Evolutionary conservation across 2,113 vertebrate species (phyloP), one percentile per base, ranked within the genome.

Genomic region (Burhinus oedicnemus): DNA sequence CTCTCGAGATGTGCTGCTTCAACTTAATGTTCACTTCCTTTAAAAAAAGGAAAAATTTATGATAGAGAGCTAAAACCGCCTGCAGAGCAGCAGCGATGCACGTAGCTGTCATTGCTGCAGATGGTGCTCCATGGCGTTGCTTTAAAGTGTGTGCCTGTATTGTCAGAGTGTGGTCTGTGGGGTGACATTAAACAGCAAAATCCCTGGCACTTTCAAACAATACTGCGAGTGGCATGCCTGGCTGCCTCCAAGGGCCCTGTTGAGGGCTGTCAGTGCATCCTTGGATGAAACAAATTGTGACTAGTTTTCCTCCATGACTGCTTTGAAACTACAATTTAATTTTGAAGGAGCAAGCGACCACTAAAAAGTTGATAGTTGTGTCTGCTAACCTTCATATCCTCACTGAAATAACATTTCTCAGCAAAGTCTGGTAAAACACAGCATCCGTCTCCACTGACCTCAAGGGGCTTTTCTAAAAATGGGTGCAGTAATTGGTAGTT

Each of bases 141-240:
- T 26, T 29, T 21, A 8, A n/a, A 18, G 27, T 0, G 19, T 7
- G 49, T 27, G 7, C 29, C 4, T 4, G 5, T 2, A 4, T 19
- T 25, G 49, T 34, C 70, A 21, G 14, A 11, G 34, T 51, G 23
- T 19, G 36, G 5, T 58, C 38, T 6, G 17, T 3, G 60, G 25
- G 12, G 26, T 47, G 60, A 54, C 15, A 4, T 15, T 4, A 17
- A 79, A 25, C 45, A 18, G 15, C 45, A n/a, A 52, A 44, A 51
- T 8, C 45, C n/a, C 64, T 26, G 40, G 25, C 10, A 1, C 13
- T 5, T 51, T 12, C 47, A 23, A 29, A 32, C 25, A 17, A 19
- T 14, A 5, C 6, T 0, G 4, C 36, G 14, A 14, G 23, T 1
- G 0, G 14, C 3, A 3, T 45, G 29, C 34, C 65, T 36, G 36